Conservation (phyloP, 2,113 vertebrate genomes). For the Epinephelus lanceolatus region DNA sequence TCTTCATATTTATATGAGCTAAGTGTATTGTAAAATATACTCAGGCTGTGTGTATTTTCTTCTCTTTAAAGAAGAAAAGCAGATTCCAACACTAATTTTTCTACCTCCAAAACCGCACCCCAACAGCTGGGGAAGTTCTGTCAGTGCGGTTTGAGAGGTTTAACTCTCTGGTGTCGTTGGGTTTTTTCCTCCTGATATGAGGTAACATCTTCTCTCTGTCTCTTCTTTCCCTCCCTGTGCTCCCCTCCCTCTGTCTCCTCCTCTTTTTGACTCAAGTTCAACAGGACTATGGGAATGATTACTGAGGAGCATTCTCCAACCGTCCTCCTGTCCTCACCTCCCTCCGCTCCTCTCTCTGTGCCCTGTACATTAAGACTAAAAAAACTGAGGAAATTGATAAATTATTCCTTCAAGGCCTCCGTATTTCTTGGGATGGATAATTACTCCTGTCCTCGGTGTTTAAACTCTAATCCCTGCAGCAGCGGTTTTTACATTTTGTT, state of each 20-base stretch:
- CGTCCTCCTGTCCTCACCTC: constrained; percentile 58
- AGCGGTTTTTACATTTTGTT: constrained; percentile 16
- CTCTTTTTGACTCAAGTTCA: constrained; percentile 76
- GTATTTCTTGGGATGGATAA: constrained; percentile 55
- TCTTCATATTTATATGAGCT: constrained; percentile 25
- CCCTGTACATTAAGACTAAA: constrained; percentile 48
- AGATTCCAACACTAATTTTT: constrained; percentile 24
- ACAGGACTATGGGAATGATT: constrained; percentile 88
- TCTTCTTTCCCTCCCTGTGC: constrained; percentile 27
- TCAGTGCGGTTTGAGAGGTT: constrained; percentile 41
- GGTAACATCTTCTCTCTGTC: constrained; percentile 68
- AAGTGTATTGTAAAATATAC: background rate
- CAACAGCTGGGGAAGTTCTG: constrained; percentile 33
- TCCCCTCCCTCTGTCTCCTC: constrained; percentile 51
- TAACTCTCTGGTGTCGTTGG: constrained; percentile 59
- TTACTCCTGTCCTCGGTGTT: constrained; percentile 42
- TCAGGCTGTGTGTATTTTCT: constrained; percentile 30
- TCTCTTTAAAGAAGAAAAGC: constrained; percentile 17
- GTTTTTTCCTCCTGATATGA: constrained; percentile 61
- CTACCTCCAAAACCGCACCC: constrained; percentile 10
- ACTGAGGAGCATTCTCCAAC: constrained; percentile 82
- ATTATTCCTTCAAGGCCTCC: constrained; percentile 46
- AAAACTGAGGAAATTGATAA: constrained; percentile 52
- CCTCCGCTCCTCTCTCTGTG: constrained; percentile 42
- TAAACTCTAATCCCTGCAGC: constrained; percentile 60